These are phyloP conservation scores for Pantherophis vulpinus DNA, from an alignment of 2,797 vertebrate genomes.

Conservation along the genomic window DNA sequence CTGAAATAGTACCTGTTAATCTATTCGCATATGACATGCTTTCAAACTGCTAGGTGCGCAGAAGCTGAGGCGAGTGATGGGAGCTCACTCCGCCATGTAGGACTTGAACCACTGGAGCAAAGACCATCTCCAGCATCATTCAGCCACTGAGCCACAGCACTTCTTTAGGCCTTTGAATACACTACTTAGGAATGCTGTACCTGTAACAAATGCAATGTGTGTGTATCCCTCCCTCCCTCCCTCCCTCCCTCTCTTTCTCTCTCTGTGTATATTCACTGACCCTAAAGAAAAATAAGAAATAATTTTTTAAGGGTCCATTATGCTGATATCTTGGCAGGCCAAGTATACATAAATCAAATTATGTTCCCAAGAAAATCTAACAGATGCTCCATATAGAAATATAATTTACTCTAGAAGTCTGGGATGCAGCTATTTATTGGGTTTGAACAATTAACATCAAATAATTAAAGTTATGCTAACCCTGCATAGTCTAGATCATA, in stretches of 20 bases:
- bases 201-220: not conserved
- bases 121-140: not conserved
- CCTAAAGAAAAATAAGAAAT: not conserved
- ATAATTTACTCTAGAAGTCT: not conserved
- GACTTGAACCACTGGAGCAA: not conserved
- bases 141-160: not conserved
- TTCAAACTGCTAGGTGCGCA: not conserved
- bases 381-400: not conserved
- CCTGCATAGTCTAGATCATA: not conserved
- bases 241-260: not conserved
- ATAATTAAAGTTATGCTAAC: not conserved
- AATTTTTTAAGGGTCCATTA: not conserved
- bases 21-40: not conserved
- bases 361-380: not conserved
- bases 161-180: not conserved
- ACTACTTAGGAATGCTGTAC: not conserved
- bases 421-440: not conserved
- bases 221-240: not conserved
- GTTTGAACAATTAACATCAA: not conserved
- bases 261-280: not conserved
- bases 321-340: not conserved
- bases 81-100: not conserved
- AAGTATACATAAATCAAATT: not conserved
- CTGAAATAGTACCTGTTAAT: not conserved
- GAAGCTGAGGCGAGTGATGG: too few species aligned